Percentiles rank a stretch among this genome's conserved stretches.
phyloP scores from a whole-genome alignment of 37 sponge, comb jelly and placozoan species.

The Halichondria panicea region DNA sequence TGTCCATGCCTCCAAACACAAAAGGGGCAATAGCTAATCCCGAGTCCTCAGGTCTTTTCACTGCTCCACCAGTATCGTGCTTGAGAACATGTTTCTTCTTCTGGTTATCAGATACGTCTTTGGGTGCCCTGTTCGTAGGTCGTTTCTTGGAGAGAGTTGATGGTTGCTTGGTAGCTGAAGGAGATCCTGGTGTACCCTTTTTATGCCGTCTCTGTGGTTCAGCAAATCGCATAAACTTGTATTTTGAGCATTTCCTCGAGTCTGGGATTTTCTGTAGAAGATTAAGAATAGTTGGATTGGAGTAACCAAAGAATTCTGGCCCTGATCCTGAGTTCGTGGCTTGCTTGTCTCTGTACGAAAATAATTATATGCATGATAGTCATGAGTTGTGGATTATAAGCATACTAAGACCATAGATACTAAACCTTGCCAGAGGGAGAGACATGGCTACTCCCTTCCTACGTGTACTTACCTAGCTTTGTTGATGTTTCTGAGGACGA shows the following conservation, averaged over 20 bases:
- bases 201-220: constrained; percentile 1
- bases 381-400: not conserved
- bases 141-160: constrained; percentile 3
- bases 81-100: not conserved
- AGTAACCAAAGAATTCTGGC: constrained; percentile 93
- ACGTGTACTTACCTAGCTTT: constrained; percentile 65
- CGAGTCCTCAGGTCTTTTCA: not conserved
- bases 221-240: constrained; percentile 77
- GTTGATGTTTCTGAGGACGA: constrained; percentile 76
- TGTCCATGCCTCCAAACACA: too few species aligned
- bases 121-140: not conserved
- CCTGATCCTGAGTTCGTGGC: constrained; percentile 92
- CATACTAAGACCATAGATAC: not conserved
- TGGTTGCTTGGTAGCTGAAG: not conserved
- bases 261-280: constrained; percentile 74
- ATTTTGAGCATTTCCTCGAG: constrained; percentile 66
- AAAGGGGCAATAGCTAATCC: constrained; percentile 49
- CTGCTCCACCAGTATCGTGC: not conserved
- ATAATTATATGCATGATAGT: not conserved
- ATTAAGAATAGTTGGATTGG: constrained; percentile 85
- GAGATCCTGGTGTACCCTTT: not conserved
- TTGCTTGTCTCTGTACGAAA: constrained; percentile 62
- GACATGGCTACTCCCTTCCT: not conserved
- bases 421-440: not conserved
- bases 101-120: not conserved